These are phyloP conservation scores for Dicyrtoma fusca DNA, from an alignment of 2,888 invertebrate genomes.

Conservation along the genomic window DNA sequence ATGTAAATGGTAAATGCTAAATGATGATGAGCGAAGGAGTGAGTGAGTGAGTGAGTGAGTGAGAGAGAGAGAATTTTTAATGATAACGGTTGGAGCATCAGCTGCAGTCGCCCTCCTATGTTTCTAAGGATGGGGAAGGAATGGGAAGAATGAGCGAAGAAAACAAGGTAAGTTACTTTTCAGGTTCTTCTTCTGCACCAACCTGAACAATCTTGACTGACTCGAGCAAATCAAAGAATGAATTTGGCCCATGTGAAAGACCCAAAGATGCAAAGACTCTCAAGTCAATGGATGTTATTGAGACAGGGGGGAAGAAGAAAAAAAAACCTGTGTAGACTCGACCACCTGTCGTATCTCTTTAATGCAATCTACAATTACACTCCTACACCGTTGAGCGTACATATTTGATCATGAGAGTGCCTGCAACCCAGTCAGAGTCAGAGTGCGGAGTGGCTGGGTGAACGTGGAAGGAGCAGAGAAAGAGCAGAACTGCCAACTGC, in stretches of 20 bases:
- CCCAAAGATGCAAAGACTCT: no score
- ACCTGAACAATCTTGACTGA: slow-evolving; percentile 35
- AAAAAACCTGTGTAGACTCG: slow-evolving; percentile 27
- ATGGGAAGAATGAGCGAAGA: background rate
- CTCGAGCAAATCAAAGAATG: slow-evolving; percentile 34
- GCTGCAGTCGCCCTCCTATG: background rate
- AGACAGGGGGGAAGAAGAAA: background rate
- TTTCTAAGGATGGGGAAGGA: no score
- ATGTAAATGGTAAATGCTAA: no score
- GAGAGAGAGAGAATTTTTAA: slow-evolving; percentile 23
- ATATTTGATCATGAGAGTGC: no score
- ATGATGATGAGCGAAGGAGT: background rate
- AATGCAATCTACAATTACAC: slow-evolving; percentile 11
- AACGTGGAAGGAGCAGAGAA: no score
- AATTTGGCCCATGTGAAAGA: slow-evolving; percentile 34
- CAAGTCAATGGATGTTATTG: slow-evolving; percentile 6
- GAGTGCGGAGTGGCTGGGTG: no score
- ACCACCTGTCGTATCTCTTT: slow-evolving; percentile 38
- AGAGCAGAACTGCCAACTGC: no score
- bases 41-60: background rate
- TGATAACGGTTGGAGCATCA: slow-evolving; percentile 25
- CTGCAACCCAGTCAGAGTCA: background rate
- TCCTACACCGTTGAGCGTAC: slow-evolving; percentile 16
- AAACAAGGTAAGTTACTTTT: slow-evolving; percentile 35
- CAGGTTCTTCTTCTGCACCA: slow-evolving; percentile 38